Evolutionary conservation across 64 coral and sea anemone species (phyloP).

Genomic region (Pachyseris speciosa): DNA sequence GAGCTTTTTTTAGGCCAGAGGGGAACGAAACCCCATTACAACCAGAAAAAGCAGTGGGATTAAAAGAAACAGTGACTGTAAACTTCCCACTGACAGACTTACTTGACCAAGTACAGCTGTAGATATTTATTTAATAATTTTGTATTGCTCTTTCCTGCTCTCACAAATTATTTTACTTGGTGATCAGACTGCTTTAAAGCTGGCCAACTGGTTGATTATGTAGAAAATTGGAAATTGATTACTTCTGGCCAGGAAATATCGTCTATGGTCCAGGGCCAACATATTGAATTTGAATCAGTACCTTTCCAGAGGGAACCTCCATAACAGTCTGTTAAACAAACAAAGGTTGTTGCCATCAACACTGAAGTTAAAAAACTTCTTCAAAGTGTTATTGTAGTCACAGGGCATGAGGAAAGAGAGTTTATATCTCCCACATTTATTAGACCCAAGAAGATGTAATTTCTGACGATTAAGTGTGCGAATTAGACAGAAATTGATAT

Average conservation of each 20-base stretch:
- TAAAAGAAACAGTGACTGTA: constrained; percentile 14
- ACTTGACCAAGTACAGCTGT: constrained; percentile 7
- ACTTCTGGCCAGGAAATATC: constrained; percentile 36
- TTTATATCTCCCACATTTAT: constrained; percentile 20
- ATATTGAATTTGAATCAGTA: constrained; percentile 34
- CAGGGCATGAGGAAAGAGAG: constrained; percentile 20
- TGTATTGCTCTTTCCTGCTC: constrained; percentile 44
- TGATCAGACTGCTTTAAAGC: constrained; percentile 57
- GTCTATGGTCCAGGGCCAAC: constrained; percentile 29
- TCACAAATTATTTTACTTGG: constrained; percentile 38
- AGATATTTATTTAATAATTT: no score
- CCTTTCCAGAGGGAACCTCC: constrained; percentile 24
- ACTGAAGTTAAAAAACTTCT: constrained; percentile 25
- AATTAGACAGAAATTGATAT: no score
- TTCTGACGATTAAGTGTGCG: no score
- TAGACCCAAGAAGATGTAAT: neutral
- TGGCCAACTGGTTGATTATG: constrained; percentile 30
- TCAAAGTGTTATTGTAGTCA: constrained; percentile 4
- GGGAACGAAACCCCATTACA: constrained; percentile 4
- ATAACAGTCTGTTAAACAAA: constrained; percentile 16
- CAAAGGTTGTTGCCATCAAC: constrained; percentile 1
- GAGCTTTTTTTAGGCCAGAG: constrained; percentile 40
- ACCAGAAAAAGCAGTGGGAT: constrained; percentile 22
- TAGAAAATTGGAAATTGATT: constrained; percentile 45
- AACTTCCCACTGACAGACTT: neutral